Evolutionary conservation across 2,888 invertebrate species (phyloP).

Genomic region (Escarpia spicata): DNA sequence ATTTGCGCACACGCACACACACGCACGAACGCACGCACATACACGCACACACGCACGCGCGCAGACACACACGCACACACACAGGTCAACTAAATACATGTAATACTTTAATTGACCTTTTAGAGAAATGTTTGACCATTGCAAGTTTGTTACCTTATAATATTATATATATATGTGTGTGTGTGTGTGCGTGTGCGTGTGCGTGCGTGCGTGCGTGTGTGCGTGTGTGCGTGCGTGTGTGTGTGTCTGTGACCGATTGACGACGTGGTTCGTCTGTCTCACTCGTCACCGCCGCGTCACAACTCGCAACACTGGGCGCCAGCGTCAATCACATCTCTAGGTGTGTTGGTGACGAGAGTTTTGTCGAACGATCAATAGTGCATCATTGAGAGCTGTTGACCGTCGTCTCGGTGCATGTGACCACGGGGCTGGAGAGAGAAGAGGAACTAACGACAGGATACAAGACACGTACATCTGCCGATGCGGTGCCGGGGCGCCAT

Average conservation of each 20-base stretch:
- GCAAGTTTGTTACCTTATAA: no score
- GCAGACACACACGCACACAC: no score
- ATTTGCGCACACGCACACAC: no score
- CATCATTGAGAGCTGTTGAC: not conserved
- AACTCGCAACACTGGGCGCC: not conserved
- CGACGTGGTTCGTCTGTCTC: not conserved
- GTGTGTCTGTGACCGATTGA: not conserved
- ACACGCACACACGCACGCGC: no score
- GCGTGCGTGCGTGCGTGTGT: no score
- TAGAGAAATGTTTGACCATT: no score
- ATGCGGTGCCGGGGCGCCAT: not conserved
- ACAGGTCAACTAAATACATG: no score
- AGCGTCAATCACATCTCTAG: not conserved
- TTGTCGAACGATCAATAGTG: not conserved
- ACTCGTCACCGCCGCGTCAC: not conserved
- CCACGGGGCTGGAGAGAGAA: not conserved
- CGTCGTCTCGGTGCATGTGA: not conserved
- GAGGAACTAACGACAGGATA: not conserved
- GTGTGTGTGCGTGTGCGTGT: no score
- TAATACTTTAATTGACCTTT: no score
- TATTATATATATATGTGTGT: no score
- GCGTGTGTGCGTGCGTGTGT: no score
- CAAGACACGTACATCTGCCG: not conserved
- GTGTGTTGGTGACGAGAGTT: not conserved
- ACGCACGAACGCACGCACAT: no score